Conservation (phyloP, 1,140 invertebrate genomes). For the Teleogryllus occipitalis region DNA sequence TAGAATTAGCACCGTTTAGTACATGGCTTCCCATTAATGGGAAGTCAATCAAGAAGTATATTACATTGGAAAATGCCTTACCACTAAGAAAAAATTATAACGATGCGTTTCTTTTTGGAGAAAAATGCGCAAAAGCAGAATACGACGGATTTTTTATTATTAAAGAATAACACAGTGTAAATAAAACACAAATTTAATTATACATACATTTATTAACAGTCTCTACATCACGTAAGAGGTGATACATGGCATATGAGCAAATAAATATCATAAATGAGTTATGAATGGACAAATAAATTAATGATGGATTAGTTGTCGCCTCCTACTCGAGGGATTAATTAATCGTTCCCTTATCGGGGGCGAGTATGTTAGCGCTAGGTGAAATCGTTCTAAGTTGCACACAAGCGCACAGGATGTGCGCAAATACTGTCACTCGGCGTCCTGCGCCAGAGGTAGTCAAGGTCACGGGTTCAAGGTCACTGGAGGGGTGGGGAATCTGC, state of each 20-base stretch:
- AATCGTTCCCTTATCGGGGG: not conserved
- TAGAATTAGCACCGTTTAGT: too few relatives aligned
- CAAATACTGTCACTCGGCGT: not conserved
- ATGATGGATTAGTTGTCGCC: not conserved
- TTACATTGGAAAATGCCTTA: too few relatives aligned
- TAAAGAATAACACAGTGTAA: not conserved
- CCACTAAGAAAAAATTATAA: too few relatives aligned
- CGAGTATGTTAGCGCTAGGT: not conserved
- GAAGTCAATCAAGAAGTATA: too few relatives aligned
- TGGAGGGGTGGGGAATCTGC: too few relatives aligned
- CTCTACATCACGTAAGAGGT: too few relatives aligned
- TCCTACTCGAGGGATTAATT: not conserved
- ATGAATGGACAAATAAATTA: not conserved
- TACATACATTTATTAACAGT: too few relatives aligned
- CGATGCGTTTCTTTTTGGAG: too few relatives aligned
- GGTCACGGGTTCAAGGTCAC: too few relatives aligned
- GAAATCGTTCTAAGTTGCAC: not conserved
- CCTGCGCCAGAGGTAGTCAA: too few relatives aligned
- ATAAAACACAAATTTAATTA: not conserved
- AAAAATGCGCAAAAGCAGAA: too few relatives aligned
- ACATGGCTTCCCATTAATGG: too few relatives aligned
- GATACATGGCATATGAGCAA: not conserved
- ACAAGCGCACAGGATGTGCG: not conserved
- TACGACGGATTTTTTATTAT: not conserved
- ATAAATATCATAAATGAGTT: not conserved